Conservation (phyloP, 2,888 invertebrate genomes). For the Linnaemya tessellans region DNA sequence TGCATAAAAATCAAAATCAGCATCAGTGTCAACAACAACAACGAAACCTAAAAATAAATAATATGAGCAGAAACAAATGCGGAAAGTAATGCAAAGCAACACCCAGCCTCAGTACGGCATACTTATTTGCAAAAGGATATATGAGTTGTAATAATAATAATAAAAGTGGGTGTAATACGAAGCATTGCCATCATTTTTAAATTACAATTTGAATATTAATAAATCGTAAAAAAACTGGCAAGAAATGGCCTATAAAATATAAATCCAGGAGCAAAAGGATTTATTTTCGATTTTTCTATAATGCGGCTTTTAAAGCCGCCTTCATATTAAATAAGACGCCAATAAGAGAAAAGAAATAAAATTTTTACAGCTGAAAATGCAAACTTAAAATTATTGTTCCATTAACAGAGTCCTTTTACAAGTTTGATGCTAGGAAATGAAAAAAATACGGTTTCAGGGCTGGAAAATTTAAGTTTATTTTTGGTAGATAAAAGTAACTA, state of each 20-base stretch:
- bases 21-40: constrained; percentile 28
- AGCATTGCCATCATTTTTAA: constrained; percentile 58
- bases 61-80: constrained; percentile 32
- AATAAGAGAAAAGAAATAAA: constrained; percentile 52
- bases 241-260: constrained; percentile 52
- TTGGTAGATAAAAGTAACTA: no score
- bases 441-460: no score
- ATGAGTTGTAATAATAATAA: background rate
- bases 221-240: constrained; percentile 66
- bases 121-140: constrained; percentile 3
- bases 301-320: background rate
- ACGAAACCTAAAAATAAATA: constrained; percentile 41
- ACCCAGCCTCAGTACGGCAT: background rate
- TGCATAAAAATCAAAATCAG: constrained; percentile 56
- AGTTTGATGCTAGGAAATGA: no score
- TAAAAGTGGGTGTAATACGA: constrained; percentile 29
- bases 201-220: constrained; percentile 71
- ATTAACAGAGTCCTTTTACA: no score
- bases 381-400: background rate
- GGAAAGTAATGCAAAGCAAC: constrained; percentile 40
- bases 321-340: background rate
- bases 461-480: no score
- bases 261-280: background rate
- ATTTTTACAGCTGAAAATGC: constrained; percentile 17
- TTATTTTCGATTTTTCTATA: background rate